Evolutionary conservation across 2,888 invertebrate species (phyloP).

Genomic region (Orchesellides sinensis): DNA sequence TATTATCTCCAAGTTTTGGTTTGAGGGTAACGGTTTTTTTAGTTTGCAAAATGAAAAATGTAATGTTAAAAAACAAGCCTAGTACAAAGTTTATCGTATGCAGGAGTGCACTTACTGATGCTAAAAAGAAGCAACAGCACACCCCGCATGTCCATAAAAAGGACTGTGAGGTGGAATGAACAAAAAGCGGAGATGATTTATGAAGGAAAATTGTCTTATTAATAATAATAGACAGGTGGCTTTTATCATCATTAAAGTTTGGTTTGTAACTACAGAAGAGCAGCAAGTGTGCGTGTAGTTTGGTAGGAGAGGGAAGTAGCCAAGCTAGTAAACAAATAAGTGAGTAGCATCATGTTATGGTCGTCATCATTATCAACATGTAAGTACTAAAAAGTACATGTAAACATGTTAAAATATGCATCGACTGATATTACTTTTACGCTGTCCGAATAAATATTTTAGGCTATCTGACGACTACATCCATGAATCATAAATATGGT

Average conservation of each 20-base stretch:
- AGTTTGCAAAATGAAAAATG: neutral
- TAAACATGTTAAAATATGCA: too few relatives aligned
- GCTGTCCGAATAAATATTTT: too few relatives aligned
- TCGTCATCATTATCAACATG: too few relatives aligned
- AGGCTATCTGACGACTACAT: too few relatives aligned
- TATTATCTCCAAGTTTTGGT: neutral
- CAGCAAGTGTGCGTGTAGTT: too few relatives aligned
- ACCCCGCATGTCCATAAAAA: neutral
- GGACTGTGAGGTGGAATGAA: neutral
- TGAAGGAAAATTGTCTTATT: constrained; percentile 31
- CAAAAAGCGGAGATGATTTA: constrained; percentile 17
- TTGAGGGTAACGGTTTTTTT: neutral
- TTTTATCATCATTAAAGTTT: constrained; percentile 26
- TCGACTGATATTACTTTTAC: too few relatives aligned
- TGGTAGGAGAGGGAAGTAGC: too few relatives aligned
- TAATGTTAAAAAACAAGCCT: neutral
- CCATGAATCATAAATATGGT: too few relatives aligned
- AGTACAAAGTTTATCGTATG: neutral
- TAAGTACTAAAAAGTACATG: too few relatives aligned
- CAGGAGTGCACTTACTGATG: too few relatives aligned
- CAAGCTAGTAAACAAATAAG: neutral
- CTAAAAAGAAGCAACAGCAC: constrained; percentile 1
- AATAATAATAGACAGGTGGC: constrained; percentile 38
- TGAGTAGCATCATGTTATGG: too few relatives aligned
- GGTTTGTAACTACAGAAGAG: too few relatives aligned